phyloP scores from a whole-genome alignment of 2,888 invertebrate species.

The Diadegma fenestrale region DNA sequence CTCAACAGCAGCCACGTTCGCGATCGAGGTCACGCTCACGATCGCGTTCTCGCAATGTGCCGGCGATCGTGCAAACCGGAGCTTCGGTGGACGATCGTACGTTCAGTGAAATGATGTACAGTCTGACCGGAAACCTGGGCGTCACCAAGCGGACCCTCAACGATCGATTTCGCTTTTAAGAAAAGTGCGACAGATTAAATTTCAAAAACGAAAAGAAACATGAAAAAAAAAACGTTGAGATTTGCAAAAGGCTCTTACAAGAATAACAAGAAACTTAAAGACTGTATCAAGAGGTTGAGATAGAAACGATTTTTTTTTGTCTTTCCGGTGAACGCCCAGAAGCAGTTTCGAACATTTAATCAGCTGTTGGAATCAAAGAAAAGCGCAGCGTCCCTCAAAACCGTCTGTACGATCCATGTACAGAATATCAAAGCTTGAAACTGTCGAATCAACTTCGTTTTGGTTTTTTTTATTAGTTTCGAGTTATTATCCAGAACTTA shows the following conservation, averaged over 20 bases:
- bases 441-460: conserved; percentile 34
- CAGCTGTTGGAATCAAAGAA: background rate
- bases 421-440: conserved; percentile 41
- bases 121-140: conserved; percentile 80
- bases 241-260: conserved; percentile 32
- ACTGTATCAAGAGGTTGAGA: conserved; percentile 44
- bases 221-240: conserved; percentile 6
- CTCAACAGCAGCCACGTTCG: conserved; percentile 75
- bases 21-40: conserved; percentile 81
- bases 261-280: conserved; percentile 51
- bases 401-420: conserved; percentile 52
- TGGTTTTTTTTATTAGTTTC: conserved; percentile 32
- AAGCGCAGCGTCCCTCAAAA: conserved; percentile 7
- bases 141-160: conserved; percentile 83
- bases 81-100: conserved; percentile 79
- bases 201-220: conserved; percentile 8
- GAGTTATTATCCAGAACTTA: conserved; percentile 18
- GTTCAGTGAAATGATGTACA: conserved; percentile 83
- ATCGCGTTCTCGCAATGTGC: conserved; percentile 77
- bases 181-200: conserved; percentile 2
- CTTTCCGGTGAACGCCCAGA: background rate
- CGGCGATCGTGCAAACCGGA: conserved; percentile 72
- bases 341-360: background rate
- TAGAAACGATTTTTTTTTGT: conserved; percentile 7
- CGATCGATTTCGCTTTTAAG: conserved; percentile 82